phyloP scores from a whole-genome alignment of 2,797 vertebrate species.

The Epinephelus coioides region DNA sequence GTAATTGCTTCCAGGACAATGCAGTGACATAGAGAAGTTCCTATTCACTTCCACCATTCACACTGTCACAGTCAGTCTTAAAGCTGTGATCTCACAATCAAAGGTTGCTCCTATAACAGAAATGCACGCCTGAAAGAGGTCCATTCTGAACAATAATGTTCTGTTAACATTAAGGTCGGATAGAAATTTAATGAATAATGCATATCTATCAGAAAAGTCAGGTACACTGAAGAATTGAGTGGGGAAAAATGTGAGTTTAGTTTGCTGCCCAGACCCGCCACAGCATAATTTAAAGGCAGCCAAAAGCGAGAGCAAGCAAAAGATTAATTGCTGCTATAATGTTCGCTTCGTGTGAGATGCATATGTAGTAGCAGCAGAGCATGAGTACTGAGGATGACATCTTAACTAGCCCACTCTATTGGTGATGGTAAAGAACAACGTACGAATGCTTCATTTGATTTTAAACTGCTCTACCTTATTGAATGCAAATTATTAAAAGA shows the following conservation, averaged over 20 bases:
- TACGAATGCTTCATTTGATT: constrained; percentile 4
- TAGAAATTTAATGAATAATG: constrained; percentile 51
- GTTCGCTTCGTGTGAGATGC: constrained; percentile 14
- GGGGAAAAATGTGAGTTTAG: not conserved
- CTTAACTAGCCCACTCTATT: constrained; percentile 14
- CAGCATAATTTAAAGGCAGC: constrained; percentile 17
- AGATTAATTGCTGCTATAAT: constrained; percentile 38
- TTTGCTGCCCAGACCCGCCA: not conserved
- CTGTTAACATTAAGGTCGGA: constrained; percentile 36
- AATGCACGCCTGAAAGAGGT: not conserved
- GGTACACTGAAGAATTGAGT: not conserved
- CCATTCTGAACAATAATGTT: not conserved
- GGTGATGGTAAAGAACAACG: not conserved
- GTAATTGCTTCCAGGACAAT: not conserved
- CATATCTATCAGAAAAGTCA: constrained; percentile 20
- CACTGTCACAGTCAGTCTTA: not conserved
- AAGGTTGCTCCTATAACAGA: not conserved
- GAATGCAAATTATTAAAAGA: not conserved
- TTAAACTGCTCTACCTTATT: not conserved
- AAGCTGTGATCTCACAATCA: constrained; percentile 2
- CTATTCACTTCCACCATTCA: not conserved
- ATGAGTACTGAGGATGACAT: constrained; percentile 4
- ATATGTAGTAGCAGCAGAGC: constrained; percentile 29
- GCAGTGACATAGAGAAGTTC: not conserved
- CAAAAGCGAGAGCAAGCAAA: constrained; percentile 29